phyloP scores from a whole-genome alignment of 2,797 vertebrate genomes.

The Crotalus adamanteus region DNA sequence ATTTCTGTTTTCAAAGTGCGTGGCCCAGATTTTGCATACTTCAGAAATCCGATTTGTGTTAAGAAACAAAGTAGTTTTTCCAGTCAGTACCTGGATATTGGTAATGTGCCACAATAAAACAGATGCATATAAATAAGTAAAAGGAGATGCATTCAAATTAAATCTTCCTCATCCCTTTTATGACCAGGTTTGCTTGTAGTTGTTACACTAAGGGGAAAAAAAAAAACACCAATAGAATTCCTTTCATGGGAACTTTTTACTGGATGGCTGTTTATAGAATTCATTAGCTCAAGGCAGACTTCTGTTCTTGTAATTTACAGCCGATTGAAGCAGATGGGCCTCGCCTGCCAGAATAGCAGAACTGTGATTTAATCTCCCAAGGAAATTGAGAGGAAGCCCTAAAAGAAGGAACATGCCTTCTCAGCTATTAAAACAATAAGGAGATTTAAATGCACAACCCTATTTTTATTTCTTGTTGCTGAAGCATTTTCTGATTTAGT shows the following conservation, averaged over 20 bases:
- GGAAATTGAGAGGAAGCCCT: background rate
- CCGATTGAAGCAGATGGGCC: background rate
- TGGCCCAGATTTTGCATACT: background rate
- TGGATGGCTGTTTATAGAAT: background rate
- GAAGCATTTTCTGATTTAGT: background rate
- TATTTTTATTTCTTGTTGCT: background rate
- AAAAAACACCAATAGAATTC: accelerated
- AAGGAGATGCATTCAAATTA: background rate
- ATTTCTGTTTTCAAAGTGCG: background rate
- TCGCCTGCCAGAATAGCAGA: constrained; percentile 37
- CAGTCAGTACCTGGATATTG: background rate
- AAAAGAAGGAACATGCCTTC: background rate
- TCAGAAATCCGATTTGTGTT: background rate
- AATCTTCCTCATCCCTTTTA: background rate
- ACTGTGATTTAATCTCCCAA: constrained; percentile 25
- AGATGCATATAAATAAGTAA: background rate
- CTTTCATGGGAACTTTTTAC: background rate
- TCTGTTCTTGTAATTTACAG: background rate
- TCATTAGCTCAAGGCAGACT: background rate
- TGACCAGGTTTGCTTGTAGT: background rate
- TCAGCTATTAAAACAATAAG: background rate
- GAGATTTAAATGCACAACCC: accelerated
- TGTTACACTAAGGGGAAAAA: background rate
- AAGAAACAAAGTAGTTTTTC: background rate
- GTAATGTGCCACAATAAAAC: background rate